These are phyloP conservation scores for Cranoglanis bouderius DNA, from an alignment of 2,113 vertebrate species.

Conservation along the genomic window DNA sequence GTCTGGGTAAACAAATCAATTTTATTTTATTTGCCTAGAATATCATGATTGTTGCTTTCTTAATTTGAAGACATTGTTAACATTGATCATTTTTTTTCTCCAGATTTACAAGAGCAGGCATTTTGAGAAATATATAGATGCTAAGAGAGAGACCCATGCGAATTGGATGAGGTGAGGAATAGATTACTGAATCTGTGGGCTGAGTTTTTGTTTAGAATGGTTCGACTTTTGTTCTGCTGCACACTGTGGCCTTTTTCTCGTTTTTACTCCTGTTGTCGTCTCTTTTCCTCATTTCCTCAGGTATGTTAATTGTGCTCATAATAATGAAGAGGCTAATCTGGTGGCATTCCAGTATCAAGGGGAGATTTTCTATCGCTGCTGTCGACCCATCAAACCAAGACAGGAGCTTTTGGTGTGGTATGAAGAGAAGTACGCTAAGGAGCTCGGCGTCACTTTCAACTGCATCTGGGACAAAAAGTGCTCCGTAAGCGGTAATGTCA, in stretches of 20 bases:
- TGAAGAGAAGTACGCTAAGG: constrained; percentile 3
- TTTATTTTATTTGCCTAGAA: not conserved
- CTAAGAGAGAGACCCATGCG: not conserved
- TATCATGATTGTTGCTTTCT: not conserved
- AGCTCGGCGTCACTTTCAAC: not conserved
- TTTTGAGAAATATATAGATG: constrained; percentile 13
- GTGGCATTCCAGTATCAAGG: not conserved
- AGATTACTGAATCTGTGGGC: not conserved
- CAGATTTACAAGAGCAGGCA: not conserved
- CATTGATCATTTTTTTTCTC: not conserved
- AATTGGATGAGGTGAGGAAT: constrained; percentile 16
- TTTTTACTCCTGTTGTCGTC: not conserved
- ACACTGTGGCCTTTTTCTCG: not conserved
- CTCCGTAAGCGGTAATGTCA: not conserved
- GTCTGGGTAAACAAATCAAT: not conserved
- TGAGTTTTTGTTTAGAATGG: not conserved
- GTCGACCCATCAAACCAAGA: not conserved
- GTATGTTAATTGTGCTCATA: constrained; percentile 9
- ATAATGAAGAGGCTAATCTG: not conserved
- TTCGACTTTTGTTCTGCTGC: not conserved
- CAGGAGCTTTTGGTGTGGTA: constrained; percentile 19
- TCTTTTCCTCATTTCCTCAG: not conserved
- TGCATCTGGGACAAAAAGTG: not conserved
- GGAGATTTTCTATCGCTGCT: not conserved
- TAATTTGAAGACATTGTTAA: not conserved